Conservation (phyloP, 2,797 vertebrate genomes). For the Rhinella marina region DNA sequence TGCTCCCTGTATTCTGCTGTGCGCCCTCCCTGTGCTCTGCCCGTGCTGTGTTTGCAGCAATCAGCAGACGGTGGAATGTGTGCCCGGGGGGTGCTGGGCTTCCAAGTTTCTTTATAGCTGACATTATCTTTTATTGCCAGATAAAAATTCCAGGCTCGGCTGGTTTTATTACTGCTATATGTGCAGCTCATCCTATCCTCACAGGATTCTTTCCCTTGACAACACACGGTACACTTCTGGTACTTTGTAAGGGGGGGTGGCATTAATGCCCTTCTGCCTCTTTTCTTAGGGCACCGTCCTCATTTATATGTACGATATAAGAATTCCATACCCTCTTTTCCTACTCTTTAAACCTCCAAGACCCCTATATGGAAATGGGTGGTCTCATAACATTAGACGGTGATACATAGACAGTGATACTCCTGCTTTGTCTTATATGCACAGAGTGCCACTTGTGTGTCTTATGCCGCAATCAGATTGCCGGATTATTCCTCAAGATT, state of each 20-base stretch:
- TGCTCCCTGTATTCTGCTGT: constrained; percentile 19
- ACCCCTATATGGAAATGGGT: not conserved
- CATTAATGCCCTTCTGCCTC: not conserved
- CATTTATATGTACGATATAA: not conserved
- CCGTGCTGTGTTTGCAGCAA: constrained; percentile 60
- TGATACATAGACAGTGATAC: not conserved
- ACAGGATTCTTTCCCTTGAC: constrained; percentile 44
- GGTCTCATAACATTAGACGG: not conserved
- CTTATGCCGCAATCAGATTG: not conserved
- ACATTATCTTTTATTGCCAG: constrained; percentile 67
- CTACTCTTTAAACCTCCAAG: constrained; percentile 49
- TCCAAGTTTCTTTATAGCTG: constrained; percentile 63
- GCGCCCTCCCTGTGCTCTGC: constrained; percentile 43
- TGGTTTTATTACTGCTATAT: constrained; percentile 66
- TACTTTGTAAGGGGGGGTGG: not conserved
- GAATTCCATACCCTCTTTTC: not conserved
- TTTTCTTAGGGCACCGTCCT: not conserved
- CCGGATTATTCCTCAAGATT: not conserved
- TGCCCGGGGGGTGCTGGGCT: constrained; percentile 57
- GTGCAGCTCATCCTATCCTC: constrained; percentile 61
- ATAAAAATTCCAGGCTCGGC: constrained; percentile 65
- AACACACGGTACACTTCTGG: constrained; percentile 45
- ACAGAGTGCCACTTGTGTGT: not conserved
- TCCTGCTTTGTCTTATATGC: not conserved
- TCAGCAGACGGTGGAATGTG: constrained; percentile 62